Base-by-base conservation (phyloP, 1,140 invertebrate genomes). In the Danaus melanippus region DNA sequence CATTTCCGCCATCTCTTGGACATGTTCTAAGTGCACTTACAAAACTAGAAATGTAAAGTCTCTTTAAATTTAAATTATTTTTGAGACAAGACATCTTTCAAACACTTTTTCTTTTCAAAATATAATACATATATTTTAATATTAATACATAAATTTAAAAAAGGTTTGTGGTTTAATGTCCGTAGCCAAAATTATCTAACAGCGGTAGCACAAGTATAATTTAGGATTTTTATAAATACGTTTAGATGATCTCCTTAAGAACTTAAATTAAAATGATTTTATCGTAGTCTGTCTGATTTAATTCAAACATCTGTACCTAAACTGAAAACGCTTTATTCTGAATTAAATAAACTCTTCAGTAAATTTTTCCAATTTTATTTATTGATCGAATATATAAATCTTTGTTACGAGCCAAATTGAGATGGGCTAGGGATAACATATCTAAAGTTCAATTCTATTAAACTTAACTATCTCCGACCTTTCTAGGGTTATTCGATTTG, bases 21-120 rank as follows among this genome's bases (percentile, higher is more conserved):
- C 58, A 53, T 52, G 58, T 32, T 32, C 53, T 46, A 53, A 60
- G 58, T 56, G 58, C 53, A 32, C 21, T 32, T 32, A 32, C 21
- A 32, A 32, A 32, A 32, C 21, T 32, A 32, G 21, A 32, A 32
- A 32, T 32, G 21, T 32, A 32, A 32, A 32, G 21, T 32, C 21
- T 32, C 21, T 32, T 32, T 32, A 32, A 32, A 32, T 32, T 32
- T 7, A 32, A 32, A 32, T 49, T 56, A 52, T 53, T 56, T 53
- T 56, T 41, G 41, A 40, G 17, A 15, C 40, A 46, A 47, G 52
- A 45, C 43, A 21, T 40, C 40, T 47, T 10, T 54, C 9, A 9
- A 42, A 47, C 15, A 17, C n/a, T 54, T 47, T 53, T 54, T 54
- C 41, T 17, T 40, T 49, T 40, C 11, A 41, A 15, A 46, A 46